Evolutionary conservation across 1,140 invertebrate genomes (phyloP), one percentile per base, ranked within the genome.

Genomic region (Cyphomyrmex costatus): DNA sequence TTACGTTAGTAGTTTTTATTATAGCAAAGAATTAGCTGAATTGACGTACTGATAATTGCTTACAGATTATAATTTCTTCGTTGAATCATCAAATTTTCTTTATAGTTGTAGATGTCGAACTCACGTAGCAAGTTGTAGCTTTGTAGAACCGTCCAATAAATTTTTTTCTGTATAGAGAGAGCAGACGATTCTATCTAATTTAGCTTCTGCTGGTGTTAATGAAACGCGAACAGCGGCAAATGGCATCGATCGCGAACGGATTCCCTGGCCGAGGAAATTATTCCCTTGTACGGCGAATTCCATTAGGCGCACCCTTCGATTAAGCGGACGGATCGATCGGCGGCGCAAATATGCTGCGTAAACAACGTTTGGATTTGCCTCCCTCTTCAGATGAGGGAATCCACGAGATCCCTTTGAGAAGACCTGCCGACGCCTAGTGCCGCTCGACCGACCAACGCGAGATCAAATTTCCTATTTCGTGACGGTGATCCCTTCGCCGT

Each of bases 201-300:
- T 76, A 73, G 77, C 88, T 73, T 84, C 85, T 83, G 73, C 78
- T 65, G 80, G 77, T 90, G 86, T 88, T 90, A 90, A 90, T 90
- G 88, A 90, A 90, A 90, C 86, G 88, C 89, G 89, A 74, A 73
- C 53, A 86, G 89, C 87, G 88, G 89, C 86, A 88, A 90, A 88
- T 90, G 89, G 89, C 88, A 88, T 90, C 82, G 89, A 90, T 90
- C 82, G 88, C 33, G 86, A 33, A 63, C 27, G 60, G 73, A 86
- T 89, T 87, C 88, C 53, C 86, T 66, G 65, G 63, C 76, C 79
- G 80, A 88, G 89, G 89, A 90, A 90, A 90, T 90, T 90, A 90
- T 90, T 90, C 89, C 89, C 89, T 88, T 86, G 86, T 90, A 83
- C 71, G 79, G 89, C 89, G 87, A 90, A 90, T 90, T 87, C 89